Percentiles rank a stretch among this genome's conserved stretches.
Evolutionary conservation across 2,888 invertebrate genomes (phyloP).

Genomic region (Tetrapedia diversipes): DNA sequence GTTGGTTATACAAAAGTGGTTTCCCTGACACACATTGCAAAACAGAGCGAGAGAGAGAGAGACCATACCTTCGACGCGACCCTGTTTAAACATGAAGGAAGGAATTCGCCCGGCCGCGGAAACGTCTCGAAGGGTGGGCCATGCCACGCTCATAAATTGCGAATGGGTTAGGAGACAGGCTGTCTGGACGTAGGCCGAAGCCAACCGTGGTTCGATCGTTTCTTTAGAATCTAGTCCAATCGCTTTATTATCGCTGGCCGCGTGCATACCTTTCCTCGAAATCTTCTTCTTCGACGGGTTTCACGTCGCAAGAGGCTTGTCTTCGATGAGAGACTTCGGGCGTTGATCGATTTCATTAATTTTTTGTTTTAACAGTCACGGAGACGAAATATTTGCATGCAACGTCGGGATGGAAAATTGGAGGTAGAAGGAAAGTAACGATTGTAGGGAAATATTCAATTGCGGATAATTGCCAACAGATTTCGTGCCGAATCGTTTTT

Average conservation of each 20-base stretch:
- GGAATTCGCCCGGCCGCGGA: background rate
- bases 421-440: no score
- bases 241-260: background rate
- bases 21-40: constrained; percentile 40
- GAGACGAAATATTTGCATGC: no score
- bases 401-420: no score
- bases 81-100: constrained; percentile 46
- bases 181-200: constrained; percentile 26
- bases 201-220: constrained; percentile 36
- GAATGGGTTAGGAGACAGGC: constrained; percentile 35
- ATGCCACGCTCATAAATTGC: constrained; percentile 34
- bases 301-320: no score
- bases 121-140: constrained; percentile 8
- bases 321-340: no score
- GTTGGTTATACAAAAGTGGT: background rate
- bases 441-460: no score
- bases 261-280: background rate
- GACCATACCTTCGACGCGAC: constrained; percentile 13
- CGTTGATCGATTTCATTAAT: no score
- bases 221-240: background rate
- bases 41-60: background rate
- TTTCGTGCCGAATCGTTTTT: no score
- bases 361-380: no score
- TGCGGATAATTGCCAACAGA: no score
- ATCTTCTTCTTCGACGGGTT: no score